These are phyloP conservation scores for Keiferia lycopersicella DNA, from an alignment of 2,888 invertebrate species.

Conservation along the genomic window DNA sequence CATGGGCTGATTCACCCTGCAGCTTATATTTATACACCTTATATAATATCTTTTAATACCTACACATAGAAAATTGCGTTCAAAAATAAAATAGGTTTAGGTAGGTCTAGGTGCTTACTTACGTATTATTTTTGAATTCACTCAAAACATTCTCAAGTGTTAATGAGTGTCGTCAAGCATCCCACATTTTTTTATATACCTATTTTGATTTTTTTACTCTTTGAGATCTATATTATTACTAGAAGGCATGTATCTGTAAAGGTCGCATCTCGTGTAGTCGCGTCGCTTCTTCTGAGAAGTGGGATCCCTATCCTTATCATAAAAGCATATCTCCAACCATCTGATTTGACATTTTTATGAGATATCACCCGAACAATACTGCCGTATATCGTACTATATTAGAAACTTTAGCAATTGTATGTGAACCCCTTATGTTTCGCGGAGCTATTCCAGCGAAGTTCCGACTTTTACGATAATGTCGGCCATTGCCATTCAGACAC, in stretches of 20 bases:
- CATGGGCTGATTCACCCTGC: no score
- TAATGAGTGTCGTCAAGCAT: no score
- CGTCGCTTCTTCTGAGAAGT: no score
- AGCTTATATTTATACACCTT: no score
- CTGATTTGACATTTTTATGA: slow-evolving; percentile 71
- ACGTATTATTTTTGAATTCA: no score
- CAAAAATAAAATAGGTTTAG: no score
- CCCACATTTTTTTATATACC: no score
- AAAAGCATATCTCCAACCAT: slow-evolving; percentile 40
- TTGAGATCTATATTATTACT: neutral
- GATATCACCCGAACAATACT: slow-evolving; percentile 69
- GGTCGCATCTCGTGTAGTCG: neutral
- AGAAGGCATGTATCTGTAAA: neutral
- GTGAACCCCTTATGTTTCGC: slow-evolving; percentile 79
- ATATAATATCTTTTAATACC: no score
- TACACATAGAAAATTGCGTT: no score
- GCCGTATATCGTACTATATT: slow-evolving; percentile 72
- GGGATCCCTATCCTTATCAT: neutral
- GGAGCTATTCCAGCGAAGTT: slow-evolving; percentile 77
- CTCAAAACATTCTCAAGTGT: no score
- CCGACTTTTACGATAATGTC: slow-evolving; percentile 80
- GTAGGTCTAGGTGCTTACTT: no score
- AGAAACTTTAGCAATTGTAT: slow-evolving; percentile 79
- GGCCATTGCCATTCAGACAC: slow-evolving; percentile 80
- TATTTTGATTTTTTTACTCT: neutral